Conservation (phyloP, 2,113 vertebrate species). For the Trochalopteron elliotii region DNA sequence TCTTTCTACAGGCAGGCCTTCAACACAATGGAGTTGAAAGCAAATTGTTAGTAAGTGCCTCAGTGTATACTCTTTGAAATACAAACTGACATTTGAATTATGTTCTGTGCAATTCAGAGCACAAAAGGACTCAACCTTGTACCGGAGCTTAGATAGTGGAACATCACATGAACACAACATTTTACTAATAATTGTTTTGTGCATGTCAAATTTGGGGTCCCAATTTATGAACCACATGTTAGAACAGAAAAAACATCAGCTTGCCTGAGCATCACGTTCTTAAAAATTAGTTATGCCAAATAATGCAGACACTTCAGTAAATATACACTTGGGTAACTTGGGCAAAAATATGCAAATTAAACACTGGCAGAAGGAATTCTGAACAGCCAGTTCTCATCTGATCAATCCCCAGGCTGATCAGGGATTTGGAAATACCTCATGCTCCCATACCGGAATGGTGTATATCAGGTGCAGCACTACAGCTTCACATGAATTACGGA, state of each 20-base stretch:
- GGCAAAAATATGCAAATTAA: not conserved
- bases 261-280: not conserved
- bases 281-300: not conserved
- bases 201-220: not conserved
- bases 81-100: constrained; percentile 3
- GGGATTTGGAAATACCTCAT: not conserved
- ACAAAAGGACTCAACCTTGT: not conserved
- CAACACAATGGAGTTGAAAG: not conserved
- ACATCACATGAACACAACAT: not conserved
- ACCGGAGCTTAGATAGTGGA: not conserved
- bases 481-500: not conserved
- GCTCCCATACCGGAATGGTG: accelerated
- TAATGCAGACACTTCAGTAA: not conserved
- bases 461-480: not conserved
- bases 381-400: not conserved
- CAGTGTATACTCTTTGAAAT: not conserved
- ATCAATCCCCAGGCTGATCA: not conserved
- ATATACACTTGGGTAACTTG: not conserved
- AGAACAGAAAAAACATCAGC: not conserved
- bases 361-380: not conserved
- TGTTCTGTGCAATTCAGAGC: not conserved
- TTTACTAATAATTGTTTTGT: not conserved
- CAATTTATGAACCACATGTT: not conserved
- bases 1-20: not conserved
- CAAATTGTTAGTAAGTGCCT: not conserved